Conservation (phyloP, 2,797 vertebrate species). For the Octomys mimax region DNA sequence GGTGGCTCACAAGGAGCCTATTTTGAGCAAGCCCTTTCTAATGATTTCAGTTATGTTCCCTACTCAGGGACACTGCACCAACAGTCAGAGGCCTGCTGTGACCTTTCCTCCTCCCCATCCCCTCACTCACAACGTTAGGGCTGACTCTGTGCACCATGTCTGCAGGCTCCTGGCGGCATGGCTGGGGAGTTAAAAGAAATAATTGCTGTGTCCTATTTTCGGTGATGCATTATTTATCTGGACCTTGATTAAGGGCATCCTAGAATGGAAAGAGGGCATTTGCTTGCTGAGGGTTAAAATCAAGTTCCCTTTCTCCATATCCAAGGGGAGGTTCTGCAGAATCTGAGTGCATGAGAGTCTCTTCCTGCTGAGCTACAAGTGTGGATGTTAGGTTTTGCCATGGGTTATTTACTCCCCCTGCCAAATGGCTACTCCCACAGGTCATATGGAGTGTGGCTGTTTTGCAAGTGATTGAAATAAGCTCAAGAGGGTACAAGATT, state of each 20-base stretch:
- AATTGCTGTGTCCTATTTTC: not conserved
- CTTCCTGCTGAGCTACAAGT: not conserved
- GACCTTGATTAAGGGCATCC: not conserved
- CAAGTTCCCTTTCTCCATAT: not conserved
- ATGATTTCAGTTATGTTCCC: not conserved
- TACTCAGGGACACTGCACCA: not conserved
- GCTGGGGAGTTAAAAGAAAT: not conserved
- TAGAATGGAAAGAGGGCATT: not conserved
- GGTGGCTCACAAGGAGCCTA: not conserved
- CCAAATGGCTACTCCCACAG: conserved; percentile 74
- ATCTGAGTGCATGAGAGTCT: conserved; percentile 50
- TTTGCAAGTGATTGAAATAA: conserved; percentile 78
- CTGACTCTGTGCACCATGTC: not conserved
- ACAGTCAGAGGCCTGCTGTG: not conserved
- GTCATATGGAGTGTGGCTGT: conserved; percentile 46
- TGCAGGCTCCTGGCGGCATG: not conserved
- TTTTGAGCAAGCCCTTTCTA: conserved; percentile 1
- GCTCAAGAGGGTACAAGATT: conserved; percentile 72
- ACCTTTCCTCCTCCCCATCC: too few relatives aligned
- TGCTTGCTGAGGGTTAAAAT: not conserved
- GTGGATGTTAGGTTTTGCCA: not conserved
- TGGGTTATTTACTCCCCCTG: conserved; percentile 70
- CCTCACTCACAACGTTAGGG: not conserved
- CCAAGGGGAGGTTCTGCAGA: not conserved
- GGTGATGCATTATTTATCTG: not conserved